Evolutionary conservation across 2,797 vertebrate genomes (phyloP).

Genomic region (Hypotaenidia philippensis): DNA sequence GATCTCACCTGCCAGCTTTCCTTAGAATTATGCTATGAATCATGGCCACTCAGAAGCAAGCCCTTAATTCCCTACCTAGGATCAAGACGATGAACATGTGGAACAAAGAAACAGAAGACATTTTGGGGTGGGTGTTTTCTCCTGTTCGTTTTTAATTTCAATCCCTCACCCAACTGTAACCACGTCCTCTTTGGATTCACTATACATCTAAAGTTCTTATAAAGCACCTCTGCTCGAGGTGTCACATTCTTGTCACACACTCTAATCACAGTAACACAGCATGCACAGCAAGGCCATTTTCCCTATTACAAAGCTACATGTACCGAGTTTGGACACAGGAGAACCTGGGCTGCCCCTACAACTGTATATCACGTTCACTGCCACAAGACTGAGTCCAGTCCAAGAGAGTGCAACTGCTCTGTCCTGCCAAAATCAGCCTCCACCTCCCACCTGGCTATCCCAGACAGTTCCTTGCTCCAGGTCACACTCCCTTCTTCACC

Average conservation of each 20-base stretch:
- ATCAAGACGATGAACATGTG: not conserved
- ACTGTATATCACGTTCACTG: not conserved
- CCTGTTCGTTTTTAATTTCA: not conserved
- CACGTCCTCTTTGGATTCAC: not conserved
- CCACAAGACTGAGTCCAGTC: not conserved
- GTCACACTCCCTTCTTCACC: not conserved
- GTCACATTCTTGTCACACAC: not conserved
- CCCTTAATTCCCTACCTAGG: not conserved
- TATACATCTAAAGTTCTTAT: not conserved
- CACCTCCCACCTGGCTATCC: rapidly evolving
- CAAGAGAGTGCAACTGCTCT: not conserved
- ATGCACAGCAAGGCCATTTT: rapidly evolving
- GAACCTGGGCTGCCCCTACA: not conserved
- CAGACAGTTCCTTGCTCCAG: not conserved
- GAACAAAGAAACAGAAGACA: not conserved
- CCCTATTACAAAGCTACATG: not conserved
- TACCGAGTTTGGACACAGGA: not conserved
- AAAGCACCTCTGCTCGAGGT: not conserved
- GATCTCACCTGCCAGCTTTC: not conserved
- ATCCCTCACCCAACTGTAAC: not conserved
- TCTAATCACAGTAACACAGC: not conserved
- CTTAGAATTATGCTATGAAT: not conserved
- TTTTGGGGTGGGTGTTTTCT: not conserved
- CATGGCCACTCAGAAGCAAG: not conserved
- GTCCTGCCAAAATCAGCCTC: not conserved